Evolutionary conservation across 2,113 vertebrate genomes (phyloP).

Genomic region (Himantopus leucocephalus): DNA sequence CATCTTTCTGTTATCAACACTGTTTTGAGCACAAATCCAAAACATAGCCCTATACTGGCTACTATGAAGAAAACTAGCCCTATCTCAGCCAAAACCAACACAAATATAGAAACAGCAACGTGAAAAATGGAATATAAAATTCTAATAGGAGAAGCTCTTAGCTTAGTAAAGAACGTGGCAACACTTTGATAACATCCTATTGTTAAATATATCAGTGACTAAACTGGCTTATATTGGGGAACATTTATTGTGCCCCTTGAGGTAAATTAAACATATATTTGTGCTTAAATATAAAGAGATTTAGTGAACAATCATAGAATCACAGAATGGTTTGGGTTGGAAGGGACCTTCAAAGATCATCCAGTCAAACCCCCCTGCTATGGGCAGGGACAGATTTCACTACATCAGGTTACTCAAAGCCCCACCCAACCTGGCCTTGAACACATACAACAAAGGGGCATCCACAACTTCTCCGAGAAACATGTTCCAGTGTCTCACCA

Average conservation of each 20-base stretch:
- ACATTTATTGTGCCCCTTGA: not conserved
- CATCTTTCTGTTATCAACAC: too few species aligned
- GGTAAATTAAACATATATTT: not conserved
- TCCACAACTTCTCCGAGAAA: not conserved
- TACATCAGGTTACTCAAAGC: not conserved
- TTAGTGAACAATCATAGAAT: not conserved
- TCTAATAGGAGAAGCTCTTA: not conserved
- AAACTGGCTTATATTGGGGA: not conserved
- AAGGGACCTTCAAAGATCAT: not conserved
- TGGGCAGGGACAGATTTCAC: not conserved
- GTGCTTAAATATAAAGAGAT: not conserved
- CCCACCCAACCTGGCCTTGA: not conserved
- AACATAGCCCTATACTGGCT: too few species aligned
- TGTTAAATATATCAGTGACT: not conserved
- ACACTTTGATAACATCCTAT: not conserved
- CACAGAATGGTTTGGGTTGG: not conserved
- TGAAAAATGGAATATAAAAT: not conserved
- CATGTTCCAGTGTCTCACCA: not conserved
- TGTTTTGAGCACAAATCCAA: too few species aligned
- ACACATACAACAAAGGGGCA: accelerated
- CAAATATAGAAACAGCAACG: not conserved
- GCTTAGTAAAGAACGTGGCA: not conserved
- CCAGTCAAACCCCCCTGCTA: not conserved
- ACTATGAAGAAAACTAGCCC: too few species aligned
- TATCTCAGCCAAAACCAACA: too few species aligned